Base-by-base conservation (phyloP, 2,888 invertebrate genomes). In the Ennomos fuscantarius region DNA sequence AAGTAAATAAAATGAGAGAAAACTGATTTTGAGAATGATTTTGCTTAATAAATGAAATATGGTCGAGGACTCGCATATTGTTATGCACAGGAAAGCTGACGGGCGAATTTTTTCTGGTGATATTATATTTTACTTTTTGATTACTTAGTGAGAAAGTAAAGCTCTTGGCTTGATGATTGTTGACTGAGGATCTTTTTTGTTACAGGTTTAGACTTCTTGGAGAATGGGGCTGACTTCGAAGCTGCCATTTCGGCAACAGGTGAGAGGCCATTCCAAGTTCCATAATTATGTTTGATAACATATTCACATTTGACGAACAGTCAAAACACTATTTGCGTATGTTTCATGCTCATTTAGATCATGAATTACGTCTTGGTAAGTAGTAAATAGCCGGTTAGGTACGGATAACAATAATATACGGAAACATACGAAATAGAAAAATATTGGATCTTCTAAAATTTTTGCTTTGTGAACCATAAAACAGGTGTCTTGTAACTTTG, bases 221-320 rank as follows among this genome's bases (percentile, higher is more conserved):
- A 95, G 79, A 94, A 95, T 92, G 95, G 95, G 68, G 95, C 95
- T 76, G 95, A 95, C 84, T 95, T 95, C 84, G 95, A 95, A 86
- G 93, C 94, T 73, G 95, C 95, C 65, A 94, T 95, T 73, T 94
- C 95, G 76, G 94, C 94, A 61, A 94, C 95, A 82, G 95, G 95
- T 95, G 78, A 87, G 89, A 33, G 12, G 1, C n/a, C 34, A 42
- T 31, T 12, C 6, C 24, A 9, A n/a, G 37, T 31, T 31, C 79
- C 15, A 13, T 10, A 12, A 32, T 0, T 35, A 39, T 44, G 31
- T 45, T 55, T 55, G 36, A 55, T 55, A 50, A 40, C 49, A 55
- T 33, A 47, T 47, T 46, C 39, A 44, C 39, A 37, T 33, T 36
- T 43, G 32, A 2, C 33, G 41, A 55, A 55, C 40, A 56, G 41